Evolutionary conservation across 2,888 invertebrate species (phyloP).

Genomic region (Pyrrhosoma nymphula): DNA sequence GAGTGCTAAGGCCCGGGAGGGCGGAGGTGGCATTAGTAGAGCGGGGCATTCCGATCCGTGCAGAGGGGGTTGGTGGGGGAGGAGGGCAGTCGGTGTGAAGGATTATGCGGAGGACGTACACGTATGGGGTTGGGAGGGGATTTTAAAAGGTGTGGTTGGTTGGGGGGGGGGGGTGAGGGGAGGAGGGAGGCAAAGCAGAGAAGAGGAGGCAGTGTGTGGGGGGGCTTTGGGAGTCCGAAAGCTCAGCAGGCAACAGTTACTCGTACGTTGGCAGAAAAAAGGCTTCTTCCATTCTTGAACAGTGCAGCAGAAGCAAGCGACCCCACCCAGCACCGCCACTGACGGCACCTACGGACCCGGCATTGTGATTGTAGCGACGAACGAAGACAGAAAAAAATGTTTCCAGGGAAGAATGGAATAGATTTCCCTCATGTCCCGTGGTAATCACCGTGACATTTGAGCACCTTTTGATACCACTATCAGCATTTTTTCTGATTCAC

Average conservation of each 20-base stretch:
- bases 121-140: neutral
- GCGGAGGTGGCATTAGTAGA: neutral
- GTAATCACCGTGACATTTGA: neutral
- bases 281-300: slow-evolving; percentile 51
- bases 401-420: neutral
- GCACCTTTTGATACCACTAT: too few species aligned
- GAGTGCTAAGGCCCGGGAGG: too few species aligned
- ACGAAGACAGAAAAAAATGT: neutral
- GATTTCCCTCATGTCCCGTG: neutral
- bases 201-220: neutral
- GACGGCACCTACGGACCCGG: neutral
- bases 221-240: neutral
- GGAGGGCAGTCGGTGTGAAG: neutral
- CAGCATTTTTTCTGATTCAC: too few species aligned
- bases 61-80: neutral
- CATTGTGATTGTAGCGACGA: neutral
- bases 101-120: neutral
- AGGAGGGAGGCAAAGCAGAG: neutral
- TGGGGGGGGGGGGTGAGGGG: too few species aligned
- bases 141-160: neutral
- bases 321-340: neutral
- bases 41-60: neutral
- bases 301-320: neutral
- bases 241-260: slow-evolving; percentile 61
- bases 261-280: slow-evolving; percentile 57